Conservation (phyloP, 2,797 vertebrate genomes). For the Lemur catta region DNA sequence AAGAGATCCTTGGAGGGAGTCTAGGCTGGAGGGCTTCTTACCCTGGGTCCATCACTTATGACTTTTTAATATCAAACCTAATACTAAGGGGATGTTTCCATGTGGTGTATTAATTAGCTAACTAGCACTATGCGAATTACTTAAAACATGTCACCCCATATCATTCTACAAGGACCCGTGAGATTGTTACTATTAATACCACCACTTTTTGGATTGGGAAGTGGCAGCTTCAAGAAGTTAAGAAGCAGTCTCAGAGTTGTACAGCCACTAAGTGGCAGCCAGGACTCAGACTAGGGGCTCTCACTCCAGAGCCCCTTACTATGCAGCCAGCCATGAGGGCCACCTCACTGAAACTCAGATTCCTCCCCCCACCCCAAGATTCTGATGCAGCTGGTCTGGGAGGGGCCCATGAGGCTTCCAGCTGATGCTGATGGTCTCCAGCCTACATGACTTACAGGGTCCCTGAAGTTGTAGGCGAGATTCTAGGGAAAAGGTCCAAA, state of each 20-base stretch:
- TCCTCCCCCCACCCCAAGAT: background rate
- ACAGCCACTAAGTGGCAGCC: background rate
- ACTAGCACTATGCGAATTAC: background rate
- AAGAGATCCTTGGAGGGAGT: background rate
- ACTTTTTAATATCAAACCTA: background rate
- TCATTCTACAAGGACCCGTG: background rate
- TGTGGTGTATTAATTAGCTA: background rate
- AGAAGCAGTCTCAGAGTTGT: background rate
- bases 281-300: background rate
- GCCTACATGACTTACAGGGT: too few relatives aligned
- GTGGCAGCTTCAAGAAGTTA: background rate
- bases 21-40: background rate
- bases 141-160: fast-evolving
- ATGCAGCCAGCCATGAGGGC: background rate
- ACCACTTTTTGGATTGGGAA: background rate
- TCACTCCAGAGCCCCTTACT: background rate
- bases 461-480: background rate
- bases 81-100: background rate
- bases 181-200: fast-evolving
- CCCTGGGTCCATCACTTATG: background rate
- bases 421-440: fast-evolving
- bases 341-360: background rate
- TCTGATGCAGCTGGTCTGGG: background rate
- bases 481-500: background rate
- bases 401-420: background rate